Percentiles rank a stretch among this genome's conserved stretches.
phyloP scores from a whole-genome alignment of 2,888 invertebrate species.

The Himalopsyche tibetana region DNA sequence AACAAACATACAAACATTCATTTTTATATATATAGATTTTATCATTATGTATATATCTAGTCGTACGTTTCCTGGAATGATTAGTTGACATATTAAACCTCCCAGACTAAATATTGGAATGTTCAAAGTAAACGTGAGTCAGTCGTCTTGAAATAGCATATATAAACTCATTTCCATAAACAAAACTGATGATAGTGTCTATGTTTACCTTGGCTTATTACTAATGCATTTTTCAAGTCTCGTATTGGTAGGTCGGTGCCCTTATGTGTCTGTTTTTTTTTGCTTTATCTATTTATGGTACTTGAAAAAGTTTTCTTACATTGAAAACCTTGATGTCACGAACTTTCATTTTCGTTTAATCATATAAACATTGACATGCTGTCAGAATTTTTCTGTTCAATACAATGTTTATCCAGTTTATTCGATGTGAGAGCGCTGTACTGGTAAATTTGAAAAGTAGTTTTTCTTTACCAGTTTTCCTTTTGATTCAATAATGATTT shows the following conservation, averaged over 20 bases:
- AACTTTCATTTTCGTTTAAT: too few species aligned
- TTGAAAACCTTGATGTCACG: neutral
- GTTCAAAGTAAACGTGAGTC: neutral
- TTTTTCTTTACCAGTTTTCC: too few species aligned
- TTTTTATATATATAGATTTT: too few species aligned
- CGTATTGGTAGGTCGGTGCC: neutral
- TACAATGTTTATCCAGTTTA: too few species aligned
- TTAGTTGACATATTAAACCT: neutral
- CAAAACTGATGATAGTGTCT: neutral
- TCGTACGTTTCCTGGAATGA: slow-evolving; percentile 1
- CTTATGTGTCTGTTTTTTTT: neutral
- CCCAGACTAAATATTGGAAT: neutral
- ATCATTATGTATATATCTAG: neutral
- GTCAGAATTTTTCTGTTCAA: too few species aligned
- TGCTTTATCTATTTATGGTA: neutral
- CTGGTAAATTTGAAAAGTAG: too few species aligned
- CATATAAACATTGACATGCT: too few species aligned
- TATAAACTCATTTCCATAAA: neutral
- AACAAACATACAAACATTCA: too few species aligned
- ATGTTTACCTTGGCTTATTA: neutral
- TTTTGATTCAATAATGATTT: too few species aligned
- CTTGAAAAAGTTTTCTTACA: neutral
- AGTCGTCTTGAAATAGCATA: neutral
- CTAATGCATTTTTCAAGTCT: neutral
- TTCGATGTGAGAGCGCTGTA: too few species aligned